Evolutionary conservation across 2,797 vertebrate species (phyloP).

Genomic region (Arrhamphus sclerolepis): DNA sequence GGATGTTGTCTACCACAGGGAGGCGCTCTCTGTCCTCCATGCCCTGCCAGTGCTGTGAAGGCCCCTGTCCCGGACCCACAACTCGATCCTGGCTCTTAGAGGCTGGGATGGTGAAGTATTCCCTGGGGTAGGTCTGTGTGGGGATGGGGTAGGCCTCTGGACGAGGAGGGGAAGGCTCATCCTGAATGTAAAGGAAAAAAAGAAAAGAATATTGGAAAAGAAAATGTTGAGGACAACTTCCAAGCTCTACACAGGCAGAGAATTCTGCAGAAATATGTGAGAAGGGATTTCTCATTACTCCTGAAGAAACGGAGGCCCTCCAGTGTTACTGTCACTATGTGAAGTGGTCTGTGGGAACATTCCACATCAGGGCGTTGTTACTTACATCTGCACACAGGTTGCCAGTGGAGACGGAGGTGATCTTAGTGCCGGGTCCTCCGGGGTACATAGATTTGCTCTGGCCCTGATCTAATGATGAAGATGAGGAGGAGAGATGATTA

Average conservation of each 20-base stretch:
- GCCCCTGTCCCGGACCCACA: slow-evolving; percentile 59
- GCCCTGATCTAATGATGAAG: slow-evolving; percentile 86
- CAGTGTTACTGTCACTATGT: slow-evolving; percentile 7
- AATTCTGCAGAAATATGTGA: not conserved
- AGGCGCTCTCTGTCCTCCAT: slow-evolving; percentile 85
- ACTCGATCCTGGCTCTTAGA: slow-evolving; percentile 93
- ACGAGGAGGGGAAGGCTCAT: slow-evolving; percentile 85
- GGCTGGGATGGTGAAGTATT: slow-evolving; percentile 97
- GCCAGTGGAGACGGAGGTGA: slow-evolving; percentile 97
- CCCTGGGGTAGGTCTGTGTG: slow-evolving; percentile 94
- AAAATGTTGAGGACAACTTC: not conserved
- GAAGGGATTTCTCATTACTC: slow-evolving; percentile 22
- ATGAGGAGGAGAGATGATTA: not conserved
- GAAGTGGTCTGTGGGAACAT: slow-evolving; percentile 23
- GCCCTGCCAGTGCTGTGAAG: slow-evolving; percentile 86
- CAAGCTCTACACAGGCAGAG: not conserved
- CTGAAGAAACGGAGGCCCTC: not conserved
- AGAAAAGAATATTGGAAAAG: too few species aligned
- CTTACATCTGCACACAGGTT: slow-evolving; percentile 97
- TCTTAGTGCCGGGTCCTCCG: slow-evolving; percentile 90
- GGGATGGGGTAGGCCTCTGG: slow-evolving; percentile 98
- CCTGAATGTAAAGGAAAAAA: slow-evolving; percentile 79
- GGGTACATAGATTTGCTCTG: slow-evolving; percentile 89
- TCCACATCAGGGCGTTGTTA: slow-evolving; percentile 49
- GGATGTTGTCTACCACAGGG: slow-evolving; percentile 82